Evolutionary conservation across 1,140 invertebrate species (phyloP), one percentile per base, ranked within the genome.

Genomic region (Lasioglossum baleicum): DNA sequence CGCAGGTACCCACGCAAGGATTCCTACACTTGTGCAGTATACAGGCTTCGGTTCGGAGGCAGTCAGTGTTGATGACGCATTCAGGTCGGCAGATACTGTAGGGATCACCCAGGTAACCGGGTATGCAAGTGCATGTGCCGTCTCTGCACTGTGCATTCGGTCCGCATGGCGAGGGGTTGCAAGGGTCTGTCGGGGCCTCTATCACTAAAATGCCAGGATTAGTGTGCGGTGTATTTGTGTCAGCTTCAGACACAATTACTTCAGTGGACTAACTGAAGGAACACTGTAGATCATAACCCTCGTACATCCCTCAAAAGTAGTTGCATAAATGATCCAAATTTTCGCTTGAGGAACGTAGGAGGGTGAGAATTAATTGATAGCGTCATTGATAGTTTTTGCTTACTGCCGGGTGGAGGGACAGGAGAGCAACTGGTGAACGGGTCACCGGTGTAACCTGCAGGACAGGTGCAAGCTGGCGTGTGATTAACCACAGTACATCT

Each of bases 11-110:
- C 22, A 93, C 91, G 86, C 96, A 97, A 11, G 96, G 96, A 90
- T 97, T 94, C 66, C 93, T 86, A 90, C 96, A 97, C 84, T 95
- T 96, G 82, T 95, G 95, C 82, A 93, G 94, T 11, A 96, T 93
- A 90, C 97, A 97, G 63, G 96, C 95, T 88, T 95, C 95, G 88
- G 96, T 93, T 83, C 94, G 94, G 17, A 95, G 91, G 92, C 96
- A 97, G 88, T 97, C 96, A 13, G 94, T 95, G 90, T 96, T 96
- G 7, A 96, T 91, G 2, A 96, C 95, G 85, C 96, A 97, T 92
- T 96, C 95, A 40, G 96, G 96, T 81, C 94, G 90, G 88, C 94
- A 95, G n/a, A 91, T 93, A 48, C 89, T 88, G 71, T 95, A 95
- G 20, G 96, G 95, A 89, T 96, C 94, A 13, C 96, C 96, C 79